Evolutionary conservation across 2,113 vertebrate genomes (phyloP), one percentile per base, ranked within the genome.

Genomic region (Neolamprologus caudopunctatus): DNA sequence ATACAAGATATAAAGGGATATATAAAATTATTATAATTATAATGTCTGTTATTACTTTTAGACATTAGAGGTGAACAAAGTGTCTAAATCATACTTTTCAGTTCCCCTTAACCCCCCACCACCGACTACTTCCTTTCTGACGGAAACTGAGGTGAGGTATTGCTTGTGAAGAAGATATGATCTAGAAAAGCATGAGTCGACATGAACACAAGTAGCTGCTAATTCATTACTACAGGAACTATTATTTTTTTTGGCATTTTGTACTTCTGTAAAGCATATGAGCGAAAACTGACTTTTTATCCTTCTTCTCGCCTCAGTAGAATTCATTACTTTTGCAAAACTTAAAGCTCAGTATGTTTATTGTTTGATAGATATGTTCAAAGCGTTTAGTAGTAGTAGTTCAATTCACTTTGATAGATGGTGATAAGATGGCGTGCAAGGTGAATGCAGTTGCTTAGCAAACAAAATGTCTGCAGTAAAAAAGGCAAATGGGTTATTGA

Each of bases 201-300:
- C 88, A 80, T 26, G 53, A 80, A 24, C n/a, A 35, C 45, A 45
- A 24, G 75, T 66, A 68, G 45, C 33, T 63, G 68, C 82, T 78
- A 31, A 78, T 87, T 89, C 79, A 35, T 63, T 63, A 63, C 35
- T 1, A 63, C 58, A 90, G 85, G 57, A 79, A 16, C n/a, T 78
- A 53, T 87, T 88, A 10, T 82, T 90, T 90, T 45, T n/a, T 37
- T 88, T 57, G 83, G 92, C 42, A 83, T 80, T 85, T 24, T 10
- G 28, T 47, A 0, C 86, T 68, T 51, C 31, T 54, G 12, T 81
- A 12, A 12, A 66, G 68, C 57, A 80, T 50, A 63, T 53, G 63
- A 71, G 12, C 8, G 33, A 19, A 82, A 33, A 45, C 3, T 5
- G 24, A 2, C 28, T 45, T 45, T 45, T 2, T 54, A 83, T 51